Conservation (phyloP, 2,113 vertebrate species). For the Neomonachus schauinslandi region DNA sequence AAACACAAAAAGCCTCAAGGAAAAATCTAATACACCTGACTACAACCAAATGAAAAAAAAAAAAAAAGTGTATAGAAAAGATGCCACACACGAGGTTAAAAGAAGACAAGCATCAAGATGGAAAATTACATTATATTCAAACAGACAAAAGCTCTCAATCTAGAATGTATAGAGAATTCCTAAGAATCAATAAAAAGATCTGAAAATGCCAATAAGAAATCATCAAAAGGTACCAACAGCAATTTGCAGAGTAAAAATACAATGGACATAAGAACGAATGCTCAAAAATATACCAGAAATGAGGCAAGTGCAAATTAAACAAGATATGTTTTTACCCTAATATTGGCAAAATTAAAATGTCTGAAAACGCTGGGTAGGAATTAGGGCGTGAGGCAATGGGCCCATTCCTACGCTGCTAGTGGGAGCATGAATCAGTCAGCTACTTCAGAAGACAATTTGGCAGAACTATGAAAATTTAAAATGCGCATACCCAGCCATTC, state of each 20-base stretch:
- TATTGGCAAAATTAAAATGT: slow-evolving; percentile 22
- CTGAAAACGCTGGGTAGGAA: slow-evolving; percentile 17
- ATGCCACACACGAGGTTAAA: background rate
- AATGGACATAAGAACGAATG: slow-evolving; percentile 25
- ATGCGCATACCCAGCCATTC: background rate
- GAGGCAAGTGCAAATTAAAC: background rate
- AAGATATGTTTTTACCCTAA: background rate
- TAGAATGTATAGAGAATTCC: slow-evolving; percentile 4
- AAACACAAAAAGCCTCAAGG: background rate
- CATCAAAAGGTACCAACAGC: slow-evolving; percentile 19
- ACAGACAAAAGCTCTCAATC: slow-evolving; percentile 10
- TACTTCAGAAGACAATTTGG: slow-evolving; percentile 25
- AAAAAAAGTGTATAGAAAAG: background rate
- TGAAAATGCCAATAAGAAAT: slow-evolving; percentile 50
- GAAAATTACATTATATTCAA: slow-evolving; percentile 29
- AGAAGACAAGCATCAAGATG: slow-evolving; percentile 52
- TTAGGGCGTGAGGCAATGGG: background rate
- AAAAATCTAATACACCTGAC: background rate
- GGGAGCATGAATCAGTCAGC: background rate
- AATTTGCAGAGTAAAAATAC: slow-evolving; percentile 27
- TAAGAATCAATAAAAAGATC: slow-evolving; percentile 46
- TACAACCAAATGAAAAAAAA: background rate
- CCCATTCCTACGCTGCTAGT: background rate
- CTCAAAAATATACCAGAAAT: slow-evolving; percentile 42
- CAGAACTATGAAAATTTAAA: slow-evolving; percentile 50